Conservation (phyloP, 2,113 vertebrate species). For the Vidua macroura region DNA sequence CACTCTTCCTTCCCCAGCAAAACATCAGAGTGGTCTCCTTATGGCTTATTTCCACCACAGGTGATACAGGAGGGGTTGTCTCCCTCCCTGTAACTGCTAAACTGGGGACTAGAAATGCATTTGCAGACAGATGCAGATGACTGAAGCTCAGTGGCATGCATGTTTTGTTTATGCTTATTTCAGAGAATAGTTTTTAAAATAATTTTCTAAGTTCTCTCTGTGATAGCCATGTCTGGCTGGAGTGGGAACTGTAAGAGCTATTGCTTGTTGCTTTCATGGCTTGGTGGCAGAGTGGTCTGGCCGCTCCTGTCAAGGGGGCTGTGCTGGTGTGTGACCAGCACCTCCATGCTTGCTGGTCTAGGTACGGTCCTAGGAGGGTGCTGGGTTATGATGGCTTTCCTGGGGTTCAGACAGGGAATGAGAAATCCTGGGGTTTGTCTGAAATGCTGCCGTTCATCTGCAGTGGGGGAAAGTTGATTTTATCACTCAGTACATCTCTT, state of each 20-base stretch:
- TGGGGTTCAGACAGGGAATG: neutral
- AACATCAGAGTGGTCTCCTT: neutral
- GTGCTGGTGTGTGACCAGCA: neutral
- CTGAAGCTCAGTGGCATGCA: neutral
- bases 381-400: neutral
- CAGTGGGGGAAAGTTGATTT: neutral
- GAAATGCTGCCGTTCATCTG: neutral
- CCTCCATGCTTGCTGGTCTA: neutral
- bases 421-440: neutral
- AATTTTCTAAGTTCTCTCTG: neutral
- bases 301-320: neutral
- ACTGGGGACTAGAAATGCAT: neutral
- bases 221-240: neutral
- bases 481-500: neutral
- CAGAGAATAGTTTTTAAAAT: neutral
- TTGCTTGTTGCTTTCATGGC: neutral
- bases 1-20: fast-evolving
- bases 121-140: neutral
- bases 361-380: fast-evolving
- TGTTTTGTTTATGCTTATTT: neutral
- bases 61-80: neutral
- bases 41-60: fast-evolving
- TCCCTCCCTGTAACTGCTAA: neutral
- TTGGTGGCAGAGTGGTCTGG: neutral
- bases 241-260: neutral